Percentiles rank a stretch among this genome's conserved stretches.
phyloP scores from a whole-genome alignment of 2,113 vertebrate genomes.

The Piaya cayana region DNA sequence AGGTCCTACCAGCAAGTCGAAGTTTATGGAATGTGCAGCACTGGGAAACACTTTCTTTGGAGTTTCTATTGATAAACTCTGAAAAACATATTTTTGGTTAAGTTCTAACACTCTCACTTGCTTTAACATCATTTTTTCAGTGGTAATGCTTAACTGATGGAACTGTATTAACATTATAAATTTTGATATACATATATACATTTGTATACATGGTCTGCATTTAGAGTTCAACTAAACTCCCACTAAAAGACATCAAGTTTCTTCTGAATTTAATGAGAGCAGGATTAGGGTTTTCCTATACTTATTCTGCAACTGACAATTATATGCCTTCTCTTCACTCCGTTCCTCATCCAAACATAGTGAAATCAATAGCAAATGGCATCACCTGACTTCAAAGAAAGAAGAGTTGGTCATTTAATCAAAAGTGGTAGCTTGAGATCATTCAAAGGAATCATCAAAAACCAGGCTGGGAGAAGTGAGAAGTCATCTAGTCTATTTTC shows the following conservation, averaged over 20 bases:
- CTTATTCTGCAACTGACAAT: not conserved
- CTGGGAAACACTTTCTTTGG: not conserved
- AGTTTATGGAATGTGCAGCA: not conserved
- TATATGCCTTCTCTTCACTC: not conserved
- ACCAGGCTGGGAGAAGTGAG: slow-evolving; percentile 33
- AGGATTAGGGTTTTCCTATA: not conserved
- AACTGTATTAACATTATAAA: not conserved
- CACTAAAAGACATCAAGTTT: not conserved
- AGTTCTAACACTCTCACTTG: not conserved
- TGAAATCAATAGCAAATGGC: not conserved
- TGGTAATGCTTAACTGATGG: not conserved
- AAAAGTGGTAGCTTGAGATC: slow-evolving; percentile 5
- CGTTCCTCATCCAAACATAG: not conserved
- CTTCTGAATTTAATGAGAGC: not conserved
- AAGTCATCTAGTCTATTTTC: slow-evolving; percentile 30
- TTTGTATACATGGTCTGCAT: not conserved
- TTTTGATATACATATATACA: not conserved
- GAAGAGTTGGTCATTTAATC: slow-evolving; percentile 37
- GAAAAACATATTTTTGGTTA: not conserved
- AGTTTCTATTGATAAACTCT: not conserved
- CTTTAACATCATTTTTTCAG: not conserved
- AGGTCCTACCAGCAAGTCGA: not conserved
- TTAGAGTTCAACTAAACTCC: not conserved
- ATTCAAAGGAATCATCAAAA: slow-evolving; percentile 39
- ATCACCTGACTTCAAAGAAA: not conserved